These are phyloP conservation scores for Uropsilus gracilis DNA, from an alignment of 2,113 vertebrate genomes.

Conservation along the genomic window DNA sequence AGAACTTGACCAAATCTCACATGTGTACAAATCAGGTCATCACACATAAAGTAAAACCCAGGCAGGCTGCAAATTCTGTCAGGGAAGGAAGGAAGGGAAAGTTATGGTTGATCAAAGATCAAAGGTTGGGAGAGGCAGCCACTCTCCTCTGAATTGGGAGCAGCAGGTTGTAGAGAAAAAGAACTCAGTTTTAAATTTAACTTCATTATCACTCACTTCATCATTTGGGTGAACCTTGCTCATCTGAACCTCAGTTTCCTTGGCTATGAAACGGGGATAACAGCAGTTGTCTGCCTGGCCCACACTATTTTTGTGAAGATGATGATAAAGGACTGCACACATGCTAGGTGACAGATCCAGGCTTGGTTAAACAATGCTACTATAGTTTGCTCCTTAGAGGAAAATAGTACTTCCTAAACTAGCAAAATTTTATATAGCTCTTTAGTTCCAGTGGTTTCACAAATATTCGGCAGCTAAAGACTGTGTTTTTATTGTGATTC, in stretches of 20 bases:
- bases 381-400: neutral
- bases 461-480: neutral
- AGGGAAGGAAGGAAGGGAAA: neutral
- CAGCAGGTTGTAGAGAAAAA: neutral
- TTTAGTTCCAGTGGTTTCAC: neutral
- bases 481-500: neutral
- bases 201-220: neutral
- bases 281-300: neutral
- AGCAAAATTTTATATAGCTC: neutral
- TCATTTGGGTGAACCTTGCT: neutral
- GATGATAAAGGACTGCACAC: neutral
- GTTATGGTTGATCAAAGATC: neutral
- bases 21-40: neutral
- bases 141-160: neutral
- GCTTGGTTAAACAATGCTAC: neutral
- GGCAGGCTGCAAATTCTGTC: neutral
- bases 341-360: too few relatives aligned
- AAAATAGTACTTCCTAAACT: neutral
- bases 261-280: neutral
- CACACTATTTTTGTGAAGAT: neutral
- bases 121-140: neutral
- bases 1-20: neutral
- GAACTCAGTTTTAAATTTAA: neutral
- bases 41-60: neutral
- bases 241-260: neutral